phyloP scores from a whole-genome alignment of 2,113 vertebrate species.

The Crotalus horridus region DNA sequence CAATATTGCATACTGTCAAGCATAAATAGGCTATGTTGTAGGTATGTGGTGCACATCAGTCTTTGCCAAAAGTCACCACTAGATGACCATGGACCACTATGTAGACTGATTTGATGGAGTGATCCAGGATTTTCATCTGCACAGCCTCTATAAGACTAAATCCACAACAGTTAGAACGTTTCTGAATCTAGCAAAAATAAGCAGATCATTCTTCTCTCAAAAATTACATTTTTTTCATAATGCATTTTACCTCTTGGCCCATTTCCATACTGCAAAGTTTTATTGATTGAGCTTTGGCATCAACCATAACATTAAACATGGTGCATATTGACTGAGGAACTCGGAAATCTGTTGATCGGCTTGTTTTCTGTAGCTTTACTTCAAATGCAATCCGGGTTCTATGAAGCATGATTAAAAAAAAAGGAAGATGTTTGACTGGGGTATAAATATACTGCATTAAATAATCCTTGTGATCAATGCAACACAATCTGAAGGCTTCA shows the following conservation, averaged over 20 bases:
- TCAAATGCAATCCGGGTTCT: slow-evolving; percentile 97
- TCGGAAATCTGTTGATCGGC: slow-evolving; percentile 95
- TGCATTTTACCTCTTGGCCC: slow-evolving; percentile 92
- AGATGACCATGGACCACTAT: slow-evolving; percentile 47
- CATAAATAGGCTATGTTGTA: slow-evolving; percentile 54
- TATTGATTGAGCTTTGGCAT: slow-evolving; percentile 95
- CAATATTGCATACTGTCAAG: slow-evolving; percentile 46
- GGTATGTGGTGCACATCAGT: slow-evolving; percentile 46
- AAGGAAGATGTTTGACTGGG: slow-evolving; percentile 52
- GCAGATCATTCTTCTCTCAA: slow-evolving; percentile 56
- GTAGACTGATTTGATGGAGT: slow-evolving; percentile 53
- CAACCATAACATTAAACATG: slow-evolving; percentile 99
- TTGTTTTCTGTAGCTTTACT: slow-evolving; percentile 95
- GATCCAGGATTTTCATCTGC: slow-evolving; percentile 55
- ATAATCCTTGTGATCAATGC: slow-evolving; percentile 49
- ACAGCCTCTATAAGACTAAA: slow-evolving; percentile 43
- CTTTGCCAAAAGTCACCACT: slow-evolving; percentile 55
- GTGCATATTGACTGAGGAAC: slow-evolving; percentile 99
- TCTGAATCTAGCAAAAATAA: slow-evolving; percentile 59
- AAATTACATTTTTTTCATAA: slow-evolving; percentile 38
- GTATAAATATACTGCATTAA: slow-evolving; percentile 33
- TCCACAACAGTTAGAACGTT: slow-evolving; percentile 53
- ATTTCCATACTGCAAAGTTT: slow-evolving; percentile 98
- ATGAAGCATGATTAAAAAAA: slow-evolving; percentile 60
- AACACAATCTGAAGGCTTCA: slow-evolving; percentile 44